Base-by-base conservation (phyloP, 2,113 vertebrate species). In the Lutjanus erythropterus region DNA sequence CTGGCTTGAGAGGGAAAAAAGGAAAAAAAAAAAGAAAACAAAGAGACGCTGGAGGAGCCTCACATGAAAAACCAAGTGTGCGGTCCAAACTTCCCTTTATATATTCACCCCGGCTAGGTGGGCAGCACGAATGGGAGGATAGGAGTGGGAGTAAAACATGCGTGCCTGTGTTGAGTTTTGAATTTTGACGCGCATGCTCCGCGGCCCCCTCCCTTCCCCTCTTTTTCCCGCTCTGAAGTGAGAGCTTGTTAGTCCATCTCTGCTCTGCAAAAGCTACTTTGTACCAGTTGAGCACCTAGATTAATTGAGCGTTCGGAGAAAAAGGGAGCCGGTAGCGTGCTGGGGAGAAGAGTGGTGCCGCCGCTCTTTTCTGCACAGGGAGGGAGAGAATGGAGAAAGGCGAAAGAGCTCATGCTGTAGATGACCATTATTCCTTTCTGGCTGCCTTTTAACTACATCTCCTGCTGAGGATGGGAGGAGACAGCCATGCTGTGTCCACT, bases 261-360 rank as follows among this genome's bases (percentile, higher is more conserved):
- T 75, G 68, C 56, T 67, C 79, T 53, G 75, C 55, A 68, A 67
- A 72, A 62, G 71, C 84, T 69, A 86, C 87, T 93, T 90, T 91
- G 87, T 81, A 92, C 89, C 87, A 89, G 85, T 91, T 89, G 89
- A 93, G 83, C 83, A 86, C 78, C 79, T 75, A 80, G 79, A 91
- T 87, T 86, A 89, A 89, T 88, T 89, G 80, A 87, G 83, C 21
- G 25, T 59, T 74, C 46, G 44, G 78, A 81, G 86, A 82, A n/a
- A n/a, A n/a, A n/a, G 31, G 47, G 72, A 82, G 88, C 79, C 81
- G 65, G 78, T 16, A 58, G 49, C 74, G 47, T 25, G 65, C 79
- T 75, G 84, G 35, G 53, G 62, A 56, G 71, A 87, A 56, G 71
- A 87, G 72, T 59, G 75, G n/a, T 52, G 29, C 73, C 49, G 60